Conservation (phyloP, 2,797 vertebrate species). For the Spinibarbus caldwelli region DNA sequence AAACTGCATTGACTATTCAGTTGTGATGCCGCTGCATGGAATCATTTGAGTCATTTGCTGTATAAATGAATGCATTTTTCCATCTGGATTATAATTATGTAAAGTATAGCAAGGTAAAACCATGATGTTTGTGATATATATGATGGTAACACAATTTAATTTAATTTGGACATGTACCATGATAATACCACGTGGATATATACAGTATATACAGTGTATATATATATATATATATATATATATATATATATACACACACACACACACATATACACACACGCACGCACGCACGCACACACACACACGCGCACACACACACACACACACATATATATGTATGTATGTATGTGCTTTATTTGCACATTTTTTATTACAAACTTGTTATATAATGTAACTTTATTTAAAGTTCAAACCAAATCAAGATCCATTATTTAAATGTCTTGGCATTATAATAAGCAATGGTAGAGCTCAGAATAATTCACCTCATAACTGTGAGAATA, state of each 20-base stretch:
- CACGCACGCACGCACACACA: no score
- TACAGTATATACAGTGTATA: no score
- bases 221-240: no score
- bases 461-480: not conserved
- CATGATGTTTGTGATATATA: no score
- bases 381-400: not conserved
- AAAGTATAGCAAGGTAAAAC: not conserved
- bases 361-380: not conserved
- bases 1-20: conserved; percentile 8
- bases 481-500: not conserved
- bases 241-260: no score
- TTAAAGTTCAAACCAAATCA: not conserved
- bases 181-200: no score
- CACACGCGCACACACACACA: no score
- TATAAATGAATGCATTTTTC: not conserved
- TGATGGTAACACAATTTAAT: no score
- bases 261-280: no score
- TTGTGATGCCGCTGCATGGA: not conserved
- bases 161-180: no score
- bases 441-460: not conserved
- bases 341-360: not conserved
- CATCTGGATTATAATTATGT: not conserved
- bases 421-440: not conserved
- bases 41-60: not conserved
- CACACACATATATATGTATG: no score